Evolutionary conservation across 2,888 invertebrate species (phyloP), one percentile per base, ranked within the genome.

Genomic region (Mesorhabditis sp.): DNA sequence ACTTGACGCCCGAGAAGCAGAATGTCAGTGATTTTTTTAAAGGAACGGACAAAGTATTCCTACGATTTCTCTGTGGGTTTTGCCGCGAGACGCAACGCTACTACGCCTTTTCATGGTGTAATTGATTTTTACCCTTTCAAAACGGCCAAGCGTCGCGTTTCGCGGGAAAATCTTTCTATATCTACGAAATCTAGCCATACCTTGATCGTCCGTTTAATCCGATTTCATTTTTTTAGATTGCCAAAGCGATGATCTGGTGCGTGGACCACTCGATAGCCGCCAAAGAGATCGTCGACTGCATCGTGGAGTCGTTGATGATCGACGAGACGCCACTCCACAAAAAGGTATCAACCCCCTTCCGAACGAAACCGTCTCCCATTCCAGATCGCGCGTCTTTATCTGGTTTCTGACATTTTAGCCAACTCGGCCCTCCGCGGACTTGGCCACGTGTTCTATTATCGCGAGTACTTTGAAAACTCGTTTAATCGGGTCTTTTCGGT

Each of bases 191-290:
- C 10, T 65, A 41, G 7, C 43, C 43, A 6, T 67, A 7, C 3
- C 28, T 62, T n/a, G 13, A 45, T 73, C 45, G n/a, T 72, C 15
- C 61, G 15, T 72, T 65, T 41, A 58, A 10, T 7, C 3, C 28
- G 5, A n/a, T 70, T 41, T 73, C 4, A 13, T 68, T 1, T 62
- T 72, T 74, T 72, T 91, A 91, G 87, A 91, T 98, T 72, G 95
- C 92, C 5, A 95, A 95, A 86, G 92, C 92, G 15, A 99, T 99
- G 98, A 92, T 97, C 67, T 99, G 95, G 90, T 98, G 97, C 87
- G 92, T 99, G 74, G 95, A 97, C 86, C 96, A 98, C 88, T 94
- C 95, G 42, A 96, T 96, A 87, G 94, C 95, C 44, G 95, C 96
- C 3, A 93, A 93, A 85, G 97, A 98, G 89, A 92, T 99, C 74